phyloP scores from a whole-genome alignment of 1,140 invertebrate species.

The Temnothorax longispinosus region DNA sequence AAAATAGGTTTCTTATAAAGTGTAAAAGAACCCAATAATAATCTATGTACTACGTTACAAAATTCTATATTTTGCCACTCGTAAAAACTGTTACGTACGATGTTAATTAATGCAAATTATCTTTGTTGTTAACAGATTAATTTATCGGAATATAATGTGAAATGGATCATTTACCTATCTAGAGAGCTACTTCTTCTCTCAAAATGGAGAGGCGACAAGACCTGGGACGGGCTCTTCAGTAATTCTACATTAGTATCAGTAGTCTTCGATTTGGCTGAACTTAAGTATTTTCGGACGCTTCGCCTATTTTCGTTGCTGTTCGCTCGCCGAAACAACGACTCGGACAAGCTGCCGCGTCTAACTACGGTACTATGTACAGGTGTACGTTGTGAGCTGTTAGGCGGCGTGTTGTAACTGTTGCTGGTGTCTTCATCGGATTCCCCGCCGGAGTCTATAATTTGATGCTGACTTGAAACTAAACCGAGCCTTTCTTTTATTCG shows the following conservation, averaged over 20 bases:
- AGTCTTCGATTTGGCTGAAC: conserved; percentile 72
- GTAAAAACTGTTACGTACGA: neutral
- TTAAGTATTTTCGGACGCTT: conserved; percentile 76
- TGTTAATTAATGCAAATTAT: neutral
- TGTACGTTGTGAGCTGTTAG: conserved; percentile 78
- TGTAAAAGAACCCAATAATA: conserved; percentile 23
- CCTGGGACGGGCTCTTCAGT: conserved; percentile 77
- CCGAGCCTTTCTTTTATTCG: conserved; percentile 87
- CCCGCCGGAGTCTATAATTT: conserved; percentile 77
- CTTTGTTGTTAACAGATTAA: neutral
- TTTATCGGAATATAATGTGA: conserved; percentile 11
- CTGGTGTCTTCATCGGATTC: conserved; percentile 78
- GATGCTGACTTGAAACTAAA: conserved; percentile 66
- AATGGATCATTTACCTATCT: conserved; percentile 70
- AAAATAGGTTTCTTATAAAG: neutral
- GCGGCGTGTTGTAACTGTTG: conserved; percentile 79
- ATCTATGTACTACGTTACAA: neutral
- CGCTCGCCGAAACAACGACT: conserved; percentile 75
- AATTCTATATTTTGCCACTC: neutral
- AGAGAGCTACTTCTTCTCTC: conserved; percentile 77
- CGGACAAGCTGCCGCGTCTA: conserved; percentile 77
- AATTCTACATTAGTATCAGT: conserved; percentile 66
- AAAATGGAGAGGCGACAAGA: conserved; percentile 71
- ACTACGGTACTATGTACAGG: conserved; percentile 71
- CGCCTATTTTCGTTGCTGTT: conserved; percentile 74